phyloP scores from a whole-genome alignment of 2,888 invertebrate species.

The Drosophila planitibia region DNA sequence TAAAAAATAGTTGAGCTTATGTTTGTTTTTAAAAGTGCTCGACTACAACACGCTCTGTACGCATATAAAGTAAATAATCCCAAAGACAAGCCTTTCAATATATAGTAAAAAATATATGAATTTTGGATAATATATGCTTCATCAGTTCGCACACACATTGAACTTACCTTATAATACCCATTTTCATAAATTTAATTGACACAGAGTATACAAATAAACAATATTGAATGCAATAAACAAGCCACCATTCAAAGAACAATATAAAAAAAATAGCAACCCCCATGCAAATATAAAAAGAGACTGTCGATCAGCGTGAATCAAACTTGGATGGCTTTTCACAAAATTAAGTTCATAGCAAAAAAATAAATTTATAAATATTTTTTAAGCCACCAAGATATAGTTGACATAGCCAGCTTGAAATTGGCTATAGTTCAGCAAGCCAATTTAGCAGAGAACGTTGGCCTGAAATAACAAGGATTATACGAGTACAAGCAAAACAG shows the following conservation, averaged over 20 bases:
- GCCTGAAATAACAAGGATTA: conserved; percentile 70
- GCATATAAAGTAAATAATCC: neutral
- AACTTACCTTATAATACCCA: neutral
- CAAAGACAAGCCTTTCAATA: neutral
- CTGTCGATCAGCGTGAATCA: conserved; percentile 2
- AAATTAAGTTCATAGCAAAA: conserved; percentile 1
- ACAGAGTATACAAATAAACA: neutral
- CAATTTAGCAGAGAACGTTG: conserved; percentile 30
- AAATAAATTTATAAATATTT: neutral
- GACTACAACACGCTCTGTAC: neutral
- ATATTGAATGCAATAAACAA: conserved; percentile 6
- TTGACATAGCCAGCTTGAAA: neutral
- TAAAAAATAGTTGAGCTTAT: neutral
- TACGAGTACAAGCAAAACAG: conserved; percentile 58
- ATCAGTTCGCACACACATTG: neutral
- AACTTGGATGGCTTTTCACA: neutral
- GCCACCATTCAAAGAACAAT: conserved; percentile 5
- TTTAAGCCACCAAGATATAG: neutral
- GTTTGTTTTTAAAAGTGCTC: neutral
- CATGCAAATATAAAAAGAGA: conserved; percentile 13
- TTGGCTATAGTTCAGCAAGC: conserved; percentile 13
- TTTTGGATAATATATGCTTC: neutral
- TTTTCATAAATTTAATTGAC: neutral
- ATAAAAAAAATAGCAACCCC: neutral
- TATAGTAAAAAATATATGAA: neutral